Conservation (phyloP, 2,113 vertebrate genomes). For the Hylia prasina region DNA sequence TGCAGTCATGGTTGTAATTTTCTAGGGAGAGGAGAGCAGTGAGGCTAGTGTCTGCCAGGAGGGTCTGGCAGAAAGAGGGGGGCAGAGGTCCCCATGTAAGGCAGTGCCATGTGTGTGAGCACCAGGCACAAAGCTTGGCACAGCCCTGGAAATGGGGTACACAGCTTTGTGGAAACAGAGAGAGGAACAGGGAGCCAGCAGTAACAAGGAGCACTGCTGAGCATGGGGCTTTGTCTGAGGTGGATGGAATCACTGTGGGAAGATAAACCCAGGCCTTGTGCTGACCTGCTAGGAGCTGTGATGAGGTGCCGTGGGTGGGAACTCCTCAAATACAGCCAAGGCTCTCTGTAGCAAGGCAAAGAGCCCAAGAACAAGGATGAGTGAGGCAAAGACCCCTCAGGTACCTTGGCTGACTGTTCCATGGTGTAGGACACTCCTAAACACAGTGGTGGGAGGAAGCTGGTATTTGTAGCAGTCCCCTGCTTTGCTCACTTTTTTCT, state of each 20-base stretch:
- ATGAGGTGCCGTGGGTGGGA: neutral
- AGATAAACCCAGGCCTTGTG: neutral
- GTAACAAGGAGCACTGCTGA: neutral
- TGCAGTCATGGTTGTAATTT: constrained; percentile 84
- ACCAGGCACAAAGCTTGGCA: neutral
- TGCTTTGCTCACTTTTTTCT: neutral
- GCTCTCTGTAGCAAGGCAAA: neutral
- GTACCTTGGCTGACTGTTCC: neutral
- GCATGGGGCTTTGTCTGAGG: neutral
- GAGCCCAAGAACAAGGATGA: neutral
- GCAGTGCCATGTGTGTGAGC: neutral
- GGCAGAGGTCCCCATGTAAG: neutral
- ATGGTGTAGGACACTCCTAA: neutral
- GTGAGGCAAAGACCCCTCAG: neutral
- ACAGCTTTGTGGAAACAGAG: fast-evolving
- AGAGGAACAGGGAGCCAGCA: neutral
- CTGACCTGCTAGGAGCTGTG: neutral
- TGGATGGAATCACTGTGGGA: neutral
- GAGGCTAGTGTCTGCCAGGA: neutral
- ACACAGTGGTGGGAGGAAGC: neutral
- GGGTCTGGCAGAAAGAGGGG: neutral
- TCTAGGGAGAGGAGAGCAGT: constrained; percentile 46
- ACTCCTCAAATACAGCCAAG: neutral
- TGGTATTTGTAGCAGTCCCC: neutral
- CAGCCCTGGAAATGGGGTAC: neutral